phyloP scores from a whole-genome alignment of 53 echinoderm and acorn worm species.

The Mesocentrotus franciscanus region DNA sequence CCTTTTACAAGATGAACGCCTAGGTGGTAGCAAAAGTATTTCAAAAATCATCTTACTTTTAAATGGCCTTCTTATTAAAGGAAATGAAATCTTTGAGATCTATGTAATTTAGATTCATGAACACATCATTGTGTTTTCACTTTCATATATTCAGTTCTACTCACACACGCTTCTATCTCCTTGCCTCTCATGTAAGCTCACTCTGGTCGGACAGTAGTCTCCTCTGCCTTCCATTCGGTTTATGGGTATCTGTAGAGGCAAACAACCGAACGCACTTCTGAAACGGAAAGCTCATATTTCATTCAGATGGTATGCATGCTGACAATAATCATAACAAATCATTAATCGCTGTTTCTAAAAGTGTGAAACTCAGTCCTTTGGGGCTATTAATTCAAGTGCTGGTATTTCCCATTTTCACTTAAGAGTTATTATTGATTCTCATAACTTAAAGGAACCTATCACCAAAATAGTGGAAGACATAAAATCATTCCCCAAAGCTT shows the following conservation, averaged over 20 bases:
- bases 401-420: slow-evolving; percentile 24
- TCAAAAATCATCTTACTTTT: background rate
- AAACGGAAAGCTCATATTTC: slow-evolving; percentile 8
- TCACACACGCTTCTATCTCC: slow-evolving; percentile 90
- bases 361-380: background rate
- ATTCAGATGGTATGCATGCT: background rate
- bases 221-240: slow-evolving; percentile 90
- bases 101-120: background rate
- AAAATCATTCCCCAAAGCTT: no score
- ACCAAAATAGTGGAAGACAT: no score
- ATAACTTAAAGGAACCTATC: background rate
- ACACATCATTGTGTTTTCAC: background rate
- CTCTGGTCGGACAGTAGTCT: slow-evolving; percentile 87
- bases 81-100: background rate
- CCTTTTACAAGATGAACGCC: no score
- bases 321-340: background rate
- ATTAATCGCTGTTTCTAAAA: background rate
- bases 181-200: slow-evolving; percentile 92
- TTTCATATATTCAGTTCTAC: slow-evolving; percentile 44
- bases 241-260: slow-evolving; percentile 85
- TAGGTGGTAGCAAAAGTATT: background rate
- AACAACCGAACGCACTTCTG: background rate
- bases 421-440: background rate
- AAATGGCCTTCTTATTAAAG: background rate
- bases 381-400: background rate